Conservation (phyloP, 1,140 invertebrate genomes). For the Potamilus streckersoni region DNA sequence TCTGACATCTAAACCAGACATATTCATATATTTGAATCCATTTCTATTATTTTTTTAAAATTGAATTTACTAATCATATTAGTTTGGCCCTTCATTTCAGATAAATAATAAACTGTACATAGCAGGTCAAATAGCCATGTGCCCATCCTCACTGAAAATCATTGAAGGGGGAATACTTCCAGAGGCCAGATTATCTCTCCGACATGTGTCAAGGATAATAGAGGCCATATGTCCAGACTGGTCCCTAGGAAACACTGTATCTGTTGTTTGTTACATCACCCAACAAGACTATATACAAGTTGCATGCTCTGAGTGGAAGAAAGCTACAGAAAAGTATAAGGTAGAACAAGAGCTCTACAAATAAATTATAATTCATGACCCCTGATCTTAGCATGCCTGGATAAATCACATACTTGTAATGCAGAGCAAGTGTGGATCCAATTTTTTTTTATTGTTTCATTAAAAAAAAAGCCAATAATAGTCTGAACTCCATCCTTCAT, state of each 20-base stretch:
- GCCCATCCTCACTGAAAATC: constrained; percentile 86
- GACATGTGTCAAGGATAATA: constrained; percentile 84
- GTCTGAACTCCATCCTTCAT: no score
- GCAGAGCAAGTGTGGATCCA: background rate
- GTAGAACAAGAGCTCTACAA: constrained; percentile 6
- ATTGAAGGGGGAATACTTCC: constrained; percentile 78
- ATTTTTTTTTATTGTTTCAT: background rate
- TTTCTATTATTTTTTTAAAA: no score
- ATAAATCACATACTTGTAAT: background rate
- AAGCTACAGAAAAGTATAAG: constrained; percentile 72
- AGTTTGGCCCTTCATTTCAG: constrained; percentile 63
- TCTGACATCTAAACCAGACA: no score
- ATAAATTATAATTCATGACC: background rate
- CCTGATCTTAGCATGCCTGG: background rate
- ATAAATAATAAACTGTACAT: constrained; percentile 85
- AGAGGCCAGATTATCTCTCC: constrained; percentile 84
- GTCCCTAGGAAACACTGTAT: constrained; percentile 78
- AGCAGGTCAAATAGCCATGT: constrained; percentile 90
- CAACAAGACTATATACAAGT: constrained; percentile 49
- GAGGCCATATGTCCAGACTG: constrained; percentile 81
- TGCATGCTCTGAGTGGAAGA: constrained; percentile 45
- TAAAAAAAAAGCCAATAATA: background rate
- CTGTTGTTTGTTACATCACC: constrained; percentile 63
- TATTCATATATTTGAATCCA: no score
- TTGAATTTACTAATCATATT: no score